A percentile compares a stretch with the other conserved stretches of the same genome.
Evolutionary conservation across 2,797 vertebrate genomes (phyloP).

Genomic region (Pelobates cultripes): DNA sequence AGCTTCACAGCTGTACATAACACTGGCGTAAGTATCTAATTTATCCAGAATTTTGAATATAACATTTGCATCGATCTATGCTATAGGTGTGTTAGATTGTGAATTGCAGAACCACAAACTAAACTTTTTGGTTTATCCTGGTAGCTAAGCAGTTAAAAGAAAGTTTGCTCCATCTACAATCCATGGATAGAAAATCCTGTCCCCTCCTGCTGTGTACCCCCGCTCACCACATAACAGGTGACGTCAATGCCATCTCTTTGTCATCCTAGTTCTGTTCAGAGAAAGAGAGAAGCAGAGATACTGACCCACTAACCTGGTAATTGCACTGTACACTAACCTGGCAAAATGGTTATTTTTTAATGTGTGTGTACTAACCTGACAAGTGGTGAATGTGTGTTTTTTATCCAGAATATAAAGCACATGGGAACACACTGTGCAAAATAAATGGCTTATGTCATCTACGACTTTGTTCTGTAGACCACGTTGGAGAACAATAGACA

Average conservation of each 20-base stretch:
- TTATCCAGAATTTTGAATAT: no score
- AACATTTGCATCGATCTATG: no score
- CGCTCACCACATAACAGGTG: constrained; percentile 8
- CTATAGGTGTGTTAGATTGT: neutral
- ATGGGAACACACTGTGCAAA: no score
- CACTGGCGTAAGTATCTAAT: no score
- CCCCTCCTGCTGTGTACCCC: neutral
- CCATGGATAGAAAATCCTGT: neutral
- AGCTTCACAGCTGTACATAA: no score
- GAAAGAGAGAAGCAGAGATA: neutral
- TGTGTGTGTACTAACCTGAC: neutral
- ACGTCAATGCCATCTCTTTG: constrained; percentile 26
- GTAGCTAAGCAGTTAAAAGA: neutral
- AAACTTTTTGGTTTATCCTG: neutral
- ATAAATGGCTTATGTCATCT: no score
- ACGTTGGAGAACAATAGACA: no score
- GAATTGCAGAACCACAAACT: neutral
- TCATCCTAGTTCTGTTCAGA: constrained; percentile 10
- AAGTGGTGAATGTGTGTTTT: no score
- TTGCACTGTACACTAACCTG: neutral
- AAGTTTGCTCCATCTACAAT: neutral
- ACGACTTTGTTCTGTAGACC: no score
- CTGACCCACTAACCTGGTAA: constrained; percentile 27
- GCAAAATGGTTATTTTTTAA: neutral
- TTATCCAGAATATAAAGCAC: no score